Base-by-base conservation (phyloP, 37 sponge, comb jelly and placozoan genomes). In the Diacarnus erythraeanus region DNA sequence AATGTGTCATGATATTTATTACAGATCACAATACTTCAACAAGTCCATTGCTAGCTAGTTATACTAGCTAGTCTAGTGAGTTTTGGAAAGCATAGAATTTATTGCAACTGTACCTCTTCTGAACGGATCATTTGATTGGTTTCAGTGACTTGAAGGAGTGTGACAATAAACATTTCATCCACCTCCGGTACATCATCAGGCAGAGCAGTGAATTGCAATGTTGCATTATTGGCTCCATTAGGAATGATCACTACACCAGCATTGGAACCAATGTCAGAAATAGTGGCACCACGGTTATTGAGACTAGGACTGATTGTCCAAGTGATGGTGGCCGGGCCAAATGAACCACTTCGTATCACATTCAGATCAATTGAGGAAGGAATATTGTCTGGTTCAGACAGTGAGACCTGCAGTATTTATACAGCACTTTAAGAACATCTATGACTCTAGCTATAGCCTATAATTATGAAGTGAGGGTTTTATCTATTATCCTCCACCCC, bases 111-210 rank as follows among this genome's bases (percentile, higher is more conserved):
- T 61, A 83, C 92, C 56, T 57, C 58, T 20, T 54, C 67, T 30
- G 57, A 1, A 35, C 34, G 57, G 25, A 81, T 66, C 31, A 56
- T 59, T 58, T 90, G 95, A 56, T 81, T 85, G 59, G 84, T 76
- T 20, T 70, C 39, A 25, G 56, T 77, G 31, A 60, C 64, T 5
- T 69, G 20, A 2, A 90, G 12, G 2, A 93, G 84, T 39, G 44
- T 63, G 12, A 95, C 90, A 8, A 39, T 42, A 64, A 95, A 95
- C 71, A 43, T 12, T 72, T 96, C 93, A 30, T 96, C 88, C 2
- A 96, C 38, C 64, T 96, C 96, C 40, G 96, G 93, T 5, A 61
- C 70, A 42, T 57, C 69, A 69, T 96, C 93, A 18, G 90, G 72
- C 21, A 43, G 23, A 18, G 91, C 69, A 58, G 36, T 22, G 27